A percentile compares a stretch with the other conserved stretches of the same genome.
These are phyloP conservation scores for Psittacula cyanocephala DNA, from an alignment of 2,113 vertebrate species.

Conservation along the genomic window DNA sequence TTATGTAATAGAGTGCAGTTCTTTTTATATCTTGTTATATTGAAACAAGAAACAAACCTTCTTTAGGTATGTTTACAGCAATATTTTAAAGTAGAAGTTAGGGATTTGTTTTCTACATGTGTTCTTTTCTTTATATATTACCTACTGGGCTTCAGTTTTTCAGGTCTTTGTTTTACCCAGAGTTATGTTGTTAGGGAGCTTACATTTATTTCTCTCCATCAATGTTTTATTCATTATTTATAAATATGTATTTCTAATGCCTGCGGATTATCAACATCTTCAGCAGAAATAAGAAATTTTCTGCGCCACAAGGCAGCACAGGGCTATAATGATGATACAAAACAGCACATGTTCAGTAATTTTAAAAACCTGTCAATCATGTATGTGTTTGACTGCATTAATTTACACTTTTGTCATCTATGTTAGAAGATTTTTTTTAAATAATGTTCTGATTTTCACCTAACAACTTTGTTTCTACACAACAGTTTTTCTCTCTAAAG, in stretches of 20 bases:
- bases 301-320: background rate
- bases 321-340: background rate
- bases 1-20: background rate
- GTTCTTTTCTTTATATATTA: background rate
- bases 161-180: background rate
- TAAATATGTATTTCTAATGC: slow-evolving; percentile 12
- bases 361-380: background rate
- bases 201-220: background rate
- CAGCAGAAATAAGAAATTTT: background rate
- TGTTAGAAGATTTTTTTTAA: background rate
- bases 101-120: background rate
- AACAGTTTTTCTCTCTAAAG: background rate
- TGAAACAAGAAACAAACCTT: background rate
- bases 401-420: background rate
- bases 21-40: background rate
- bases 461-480: background rate
- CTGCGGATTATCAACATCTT: background rate
- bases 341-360: background rate
- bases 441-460: background rate
- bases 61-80: background rate
- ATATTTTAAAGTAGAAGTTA: background rate
- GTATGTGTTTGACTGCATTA: background rate
- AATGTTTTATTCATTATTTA: slow-evolving; percentile 22
- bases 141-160: background rate
- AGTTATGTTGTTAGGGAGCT: background rate